Conservation (phyloP, 2,797 vertebrate genomes). For the Gymnodraco acuticeps region DNA sequence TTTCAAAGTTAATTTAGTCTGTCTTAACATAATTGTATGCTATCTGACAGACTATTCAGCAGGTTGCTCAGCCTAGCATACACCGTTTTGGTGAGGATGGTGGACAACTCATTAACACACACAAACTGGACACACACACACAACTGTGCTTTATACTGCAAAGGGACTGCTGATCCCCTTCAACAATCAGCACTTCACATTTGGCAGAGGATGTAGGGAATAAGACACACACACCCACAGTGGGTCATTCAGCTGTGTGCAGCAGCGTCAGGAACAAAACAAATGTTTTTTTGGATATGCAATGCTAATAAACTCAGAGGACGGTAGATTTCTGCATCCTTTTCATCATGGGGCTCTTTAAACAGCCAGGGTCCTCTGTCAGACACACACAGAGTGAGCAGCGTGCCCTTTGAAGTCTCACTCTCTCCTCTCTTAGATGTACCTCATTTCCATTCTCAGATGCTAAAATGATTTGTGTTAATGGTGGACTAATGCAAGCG, state of each 20-base stretch:
- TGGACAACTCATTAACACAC: conserved; percentile 24
- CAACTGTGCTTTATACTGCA: conserved; percentile 25
- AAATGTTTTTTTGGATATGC: conserved; percentile 73
- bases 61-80: not conserved
- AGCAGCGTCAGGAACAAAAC: conserved; percentile 63
- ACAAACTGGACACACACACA: conserved; percentile 8
- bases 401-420: conserved; percentile 80
- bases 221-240: conserved; percentile 49
- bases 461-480: conserved; percentile 81
- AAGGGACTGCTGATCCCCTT: conserved; percentile 60
- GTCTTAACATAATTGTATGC: too few species aligned
- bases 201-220: conserved; percentile 68
- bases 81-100: not conserved
- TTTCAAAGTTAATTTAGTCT: not conserved
- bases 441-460: conserved; percentile 82
- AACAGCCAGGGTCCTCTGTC: conserved; percentile 74
- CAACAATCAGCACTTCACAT: conserved; percentile 73
- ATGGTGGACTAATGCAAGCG: conserved; percentile 79
- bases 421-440: conserved; percentile 78
- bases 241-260: conserved; percentile 59
- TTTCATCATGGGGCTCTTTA: conserved; percentile 79
- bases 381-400: conserved; percentile 67
- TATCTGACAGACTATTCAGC: too few species aligned
- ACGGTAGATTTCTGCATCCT: conserved; percentile 77
- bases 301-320: conserved; percentile 79